A percentile compares a stretch with the other conserved stretches of the same genome.
Evolutionary conservation across 2,113 vertebrate species (phyloP).

Genomic region (Microtus montanus): DNA sequence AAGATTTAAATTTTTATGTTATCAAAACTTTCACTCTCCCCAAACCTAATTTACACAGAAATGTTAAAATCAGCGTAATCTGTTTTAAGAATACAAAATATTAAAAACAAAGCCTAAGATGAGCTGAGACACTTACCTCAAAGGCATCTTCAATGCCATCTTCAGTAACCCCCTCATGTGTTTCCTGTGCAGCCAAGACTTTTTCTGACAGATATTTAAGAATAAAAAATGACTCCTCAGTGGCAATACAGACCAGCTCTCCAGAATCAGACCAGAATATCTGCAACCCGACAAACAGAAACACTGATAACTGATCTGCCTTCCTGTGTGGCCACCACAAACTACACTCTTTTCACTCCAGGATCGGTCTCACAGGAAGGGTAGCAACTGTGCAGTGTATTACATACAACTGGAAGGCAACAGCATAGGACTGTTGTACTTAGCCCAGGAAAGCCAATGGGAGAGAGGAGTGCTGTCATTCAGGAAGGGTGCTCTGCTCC

Average conservation of each 20-base stretch:
- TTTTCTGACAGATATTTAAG: conserved; percentile 97
- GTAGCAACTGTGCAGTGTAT: neutral
- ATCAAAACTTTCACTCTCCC: neutral
- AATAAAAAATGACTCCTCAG: conserved; percentile 99
- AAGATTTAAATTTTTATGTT: conserved; percentile 56
- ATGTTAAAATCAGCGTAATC: conserved; percentile 6
- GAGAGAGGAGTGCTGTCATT: neutral
- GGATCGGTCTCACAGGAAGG: neutral
- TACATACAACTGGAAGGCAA: neutral
- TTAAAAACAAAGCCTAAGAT: conserved; percentile 17
- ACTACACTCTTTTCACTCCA: neutral
- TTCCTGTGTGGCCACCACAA: neutral
- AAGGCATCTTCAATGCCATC: conserved; percentile 99
- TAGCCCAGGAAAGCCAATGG: neutral
- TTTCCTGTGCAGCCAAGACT: conserved; percentile 96
- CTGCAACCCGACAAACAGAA: conserved; percentile 83
- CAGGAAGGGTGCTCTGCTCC: neutral
- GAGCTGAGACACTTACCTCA: conserved; percentile 86
- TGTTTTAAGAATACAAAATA: conserved; percentile 13
- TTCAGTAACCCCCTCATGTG: conserved; percentile 97
- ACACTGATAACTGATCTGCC: neutral
- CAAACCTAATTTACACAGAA: conserved; percentile 47
- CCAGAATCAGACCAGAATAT: conserved; percentile 99
- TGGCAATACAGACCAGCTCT: conserved; percentile 98
- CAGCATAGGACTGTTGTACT: neutral